These are phyloP conservation scores for Druon quercuslanigerum DNA, from an alignment of 1,140 invertebrate genomes.

Conservation along the genomic window DNA sequence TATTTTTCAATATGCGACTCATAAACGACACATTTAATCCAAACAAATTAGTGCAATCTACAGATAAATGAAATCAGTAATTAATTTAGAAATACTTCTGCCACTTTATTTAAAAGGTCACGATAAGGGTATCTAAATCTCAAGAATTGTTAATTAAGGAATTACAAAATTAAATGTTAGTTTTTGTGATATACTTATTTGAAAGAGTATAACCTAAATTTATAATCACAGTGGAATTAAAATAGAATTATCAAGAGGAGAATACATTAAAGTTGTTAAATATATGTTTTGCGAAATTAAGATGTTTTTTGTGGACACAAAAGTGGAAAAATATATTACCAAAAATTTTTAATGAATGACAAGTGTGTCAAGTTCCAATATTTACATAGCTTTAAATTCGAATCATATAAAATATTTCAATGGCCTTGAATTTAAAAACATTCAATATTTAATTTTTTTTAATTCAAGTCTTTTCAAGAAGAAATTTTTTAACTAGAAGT, in stretches of 20 bases:
- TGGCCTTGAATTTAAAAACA: too few relatives aligned
- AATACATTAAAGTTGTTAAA: background rate
- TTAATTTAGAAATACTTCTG: background rate
- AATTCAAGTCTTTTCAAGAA: too few relatives aligned
- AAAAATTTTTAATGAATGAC: too few relatives aligned
- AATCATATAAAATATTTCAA: too few relatives aligned
- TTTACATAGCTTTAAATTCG: too few relatives aligned
- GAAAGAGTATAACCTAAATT: background rate
- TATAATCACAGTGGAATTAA: background rate
- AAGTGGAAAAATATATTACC: too few relatives aligned
- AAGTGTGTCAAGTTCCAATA: too few relatives aligned
- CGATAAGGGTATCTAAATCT: background rate
- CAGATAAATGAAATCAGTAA: conserved; percentile 3
- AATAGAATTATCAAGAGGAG: background rate
- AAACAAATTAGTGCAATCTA: conserved; percentile 8
- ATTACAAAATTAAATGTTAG: background rate
- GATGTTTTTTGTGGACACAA: too few relatives aligned
- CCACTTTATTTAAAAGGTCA: background rate
- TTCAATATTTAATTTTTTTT: too few relatives aligned
- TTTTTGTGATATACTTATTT: background rate
- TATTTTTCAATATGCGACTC: background rate
- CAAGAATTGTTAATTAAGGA: conserved; percentile 16
- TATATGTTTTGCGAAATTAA: too few relatives aligned
- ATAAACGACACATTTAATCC: background rate
- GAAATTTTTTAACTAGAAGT: too few relatives aligned